phyloP scores from a whole-genome alignment of 2,888 invertebrate species.

The Andrena hattorfiana region DNA sequence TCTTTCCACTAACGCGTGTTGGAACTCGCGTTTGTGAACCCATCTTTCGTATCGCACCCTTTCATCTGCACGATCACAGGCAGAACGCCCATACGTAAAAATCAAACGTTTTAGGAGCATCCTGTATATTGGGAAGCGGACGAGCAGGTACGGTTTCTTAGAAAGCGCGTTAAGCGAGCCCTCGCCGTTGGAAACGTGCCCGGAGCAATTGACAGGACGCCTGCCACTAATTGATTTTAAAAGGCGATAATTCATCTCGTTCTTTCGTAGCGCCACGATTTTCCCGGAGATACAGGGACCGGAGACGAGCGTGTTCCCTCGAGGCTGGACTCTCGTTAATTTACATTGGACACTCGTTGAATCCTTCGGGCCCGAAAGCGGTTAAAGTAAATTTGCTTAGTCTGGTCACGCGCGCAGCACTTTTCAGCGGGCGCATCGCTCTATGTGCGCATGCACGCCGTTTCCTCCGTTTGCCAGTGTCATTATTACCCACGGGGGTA shows the following conservation, averaged over 20 bases:
- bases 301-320: constrained; percentile 14
- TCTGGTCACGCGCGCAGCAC: constrained; percentile 77
- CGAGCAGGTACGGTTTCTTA: background rate
- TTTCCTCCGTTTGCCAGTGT: constrained; percentile 75
- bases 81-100: background rate
- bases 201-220: background rate
- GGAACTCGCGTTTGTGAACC: too few relatives aligned
- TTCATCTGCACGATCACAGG: too few relatives aligned
- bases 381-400: constrained; percentile 75
- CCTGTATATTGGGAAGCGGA: background rate
- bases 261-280: constrained; percentile 31
- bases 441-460: constrained; percentile 55
- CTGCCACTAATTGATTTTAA: constrained; percentile 42
- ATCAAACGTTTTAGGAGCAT: background rate
- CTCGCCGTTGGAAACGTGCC: background rate
- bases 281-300: constrained; percentile 43
- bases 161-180: background rate
- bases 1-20: too few relatives aligned
- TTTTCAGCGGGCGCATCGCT: constrained; percentile 57
- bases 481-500: constrained; percentile 72
- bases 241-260: constrained; percentile 46
- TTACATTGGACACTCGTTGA: constrained; percentile 67
- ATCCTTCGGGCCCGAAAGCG: constrained; percentile 67
- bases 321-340: constrained; percentile 70
- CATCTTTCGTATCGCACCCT: too few relatives aligned